Evolutionary conservation across 2,888 invertebrate genomes (phyloP).

Genomic region (Arctia plantaginis): DNA sequence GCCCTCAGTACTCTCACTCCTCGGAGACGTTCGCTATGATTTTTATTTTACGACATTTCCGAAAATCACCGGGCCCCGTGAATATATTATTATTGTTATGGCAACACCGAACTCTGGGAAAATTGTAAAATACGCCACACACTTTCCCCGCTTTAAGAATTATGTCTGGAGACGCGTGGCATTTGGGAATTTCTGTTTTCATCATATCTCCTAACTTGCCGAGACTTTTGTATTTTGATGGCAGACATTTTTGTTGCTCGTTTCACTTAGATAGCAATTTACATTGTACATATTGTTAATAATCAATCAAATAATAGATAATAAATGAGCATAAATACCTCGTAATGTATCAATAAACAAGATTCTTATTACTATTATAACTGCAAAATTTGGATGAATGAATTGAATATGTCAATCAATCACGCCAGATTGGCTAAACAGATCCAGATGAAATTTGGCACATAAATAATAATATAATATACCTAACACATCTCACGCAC

Average conservation of each 20-base stretch:
- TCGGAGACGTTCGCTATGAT: constrained; percentile 74
- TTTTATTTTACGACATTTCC: constrained; percentile 81
- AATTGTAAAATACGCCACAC: constrained; percentile 80
- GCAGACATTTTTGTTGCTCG: neutral
- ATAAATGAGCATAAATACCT: too few relatives aligned
- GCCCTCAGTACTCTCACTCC: constrained; percentile 45
- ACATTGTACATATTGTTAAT: too few relatives aligned
- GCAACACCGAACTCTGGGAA: constrained; percentile 77
- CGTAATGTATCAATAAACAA: too few relatives aligned
- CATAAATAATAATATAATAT: too few relatives aligned
- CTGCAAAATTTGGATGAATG: too few relatives aligned
- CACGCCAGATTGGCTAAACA: neutral
- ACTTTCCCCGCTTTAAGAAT: constrained; percentile 66
- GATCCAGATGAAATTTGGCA: neutral
- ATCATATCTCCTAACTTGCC: constrained; percentile 68
- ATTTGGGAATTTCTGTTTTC: constrained; percentile 77
- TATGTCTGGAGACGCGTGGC: constrained; percentile 70
- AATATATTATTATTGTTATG: constrained; percentile 86
- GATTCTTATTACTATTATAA: too few relatives aligned
- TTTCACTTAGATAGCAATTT: neutral
- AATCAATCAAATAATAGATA: too few relatives aligned
- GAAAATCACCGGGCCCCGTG: constrained; percentile 81
- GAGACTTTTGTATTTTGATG: constrained; percentile 44
- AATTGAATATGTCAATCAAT: neutral
- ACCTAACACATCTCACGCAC: too few relatives aligned